Base-by-base conservation (phyloP, 1,140 invertebrate species). In the Drosophila lacteicornis region DNA sequence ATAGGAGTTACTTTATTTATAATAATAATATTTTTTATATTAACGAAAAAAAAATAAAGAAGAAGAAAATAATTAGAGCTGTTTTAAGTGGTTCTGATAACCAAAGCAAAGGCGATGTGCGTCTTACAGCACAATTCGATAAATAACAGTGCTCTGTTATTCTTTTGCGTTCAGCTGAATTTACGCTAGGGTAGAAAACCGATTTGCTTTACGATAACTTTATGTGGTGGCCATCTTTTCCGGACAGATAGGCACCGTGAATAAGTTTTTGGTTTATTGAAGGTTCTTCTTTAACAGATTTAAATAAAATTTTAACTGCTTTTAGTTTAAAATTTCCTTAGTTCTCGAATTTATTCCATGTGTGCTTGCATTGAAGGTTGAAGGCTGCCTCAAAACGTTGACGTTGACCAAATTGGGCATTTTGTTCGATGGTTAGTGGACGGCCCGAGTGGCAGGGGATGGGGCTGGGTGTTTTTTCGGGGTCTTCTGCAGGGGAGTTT, bases 401-500 rank as follows among this genome's bases (percentile, higher is more conserved):
- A 67, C 65, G 62, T 75, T 85, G 69, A 69, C 75, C 79, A 86
- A 86, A 87, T 82, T 86, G 82, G 69, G 79, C 70, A 85, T 85
- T 86, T 82, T 82, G 70, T 82, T 74, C 82, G 30, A 27, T 59
- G 55, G 67, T 22, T 22, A 56, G 59, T 46, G 45, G 36, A 63
- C 12, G 45, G 43, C 25, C 22, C 36, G 59, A 51, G 60, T 40
- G 46, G 58, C 62, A 63, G 49, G 59, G 19, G 38, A 40, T n/a
- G 45, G 19, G 45, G 15, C 17, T 46, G 51, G 50, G 45, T 42
- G 25, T 19, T 19, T 33, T 53, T 19, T 7, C 17, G 45, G 40
- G 19, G 30, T 30, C 19, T 38, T 15, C 33, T 38, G 13, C 33
- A 22, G 17, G 61, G 38, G 40, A 53, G 58, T 46, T 25, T 22